Conservation (phyloP, 2,797 vertebrate species). For the Masticophis lateralis region DNA sequence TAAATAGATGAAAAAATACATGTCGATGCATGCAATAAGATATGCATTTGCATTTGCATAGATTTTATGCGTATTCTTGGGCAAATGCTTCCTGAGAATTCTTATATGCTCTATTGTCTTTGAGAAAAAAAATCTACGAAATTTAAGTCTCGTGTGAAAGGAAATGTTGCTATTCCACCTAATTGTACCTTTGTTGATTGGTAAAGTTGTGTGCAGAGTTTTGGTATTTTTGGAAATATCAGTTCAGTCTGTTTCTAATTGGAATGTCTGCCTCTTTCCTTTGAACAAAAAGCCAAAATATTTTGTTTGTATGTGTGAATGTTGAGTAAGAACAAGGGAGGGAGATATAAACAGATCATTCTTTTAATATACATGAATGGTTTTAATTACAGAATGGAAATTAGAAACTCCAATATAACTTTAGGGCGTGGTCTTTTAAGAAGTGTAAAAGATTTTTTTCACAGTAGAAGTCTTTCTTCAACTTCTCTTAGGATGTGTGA, state of each 20-base stretch:
- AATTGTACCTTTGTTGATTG: neutral
- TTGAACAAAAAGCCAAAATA: neutral
- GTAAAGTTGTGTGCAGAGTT: neutral
- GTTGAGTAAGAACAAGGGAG: neutral
- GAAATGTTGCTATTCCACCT: neutral
- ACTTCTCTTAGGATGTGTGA: neutral
- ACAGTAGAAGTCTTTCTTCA: neutral
- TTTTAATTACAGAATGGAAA: neutral
- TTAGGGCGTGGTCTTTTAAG: neutral
- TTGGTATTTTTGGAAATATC: neutral
- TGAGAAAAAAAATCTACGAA: neutral
- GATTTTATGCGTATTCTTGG: no score
- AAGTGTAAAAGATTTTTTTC: neutral
- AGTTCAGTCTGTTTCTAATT: constrained; percentile 24
- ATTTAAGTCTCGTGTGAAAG: neutral
- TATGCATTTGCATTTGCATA: neutral
- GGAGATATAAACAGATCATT: neutral
- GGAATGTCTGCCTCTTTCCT: neutral
- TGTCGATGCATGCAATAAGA: neutral
- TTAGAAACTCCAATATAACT: neutral
- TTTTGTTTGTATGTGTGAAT: neutral
- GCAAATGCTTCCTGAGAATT: neutral
- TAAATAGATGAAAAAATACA: neutral
- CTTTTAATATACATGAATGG: neutral
- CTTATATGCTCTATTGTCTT: neutral